Evolutionary conservation across 1,140 invertebrate species (phyloP).

Genomic region (Drosophila miranda): DNA sequence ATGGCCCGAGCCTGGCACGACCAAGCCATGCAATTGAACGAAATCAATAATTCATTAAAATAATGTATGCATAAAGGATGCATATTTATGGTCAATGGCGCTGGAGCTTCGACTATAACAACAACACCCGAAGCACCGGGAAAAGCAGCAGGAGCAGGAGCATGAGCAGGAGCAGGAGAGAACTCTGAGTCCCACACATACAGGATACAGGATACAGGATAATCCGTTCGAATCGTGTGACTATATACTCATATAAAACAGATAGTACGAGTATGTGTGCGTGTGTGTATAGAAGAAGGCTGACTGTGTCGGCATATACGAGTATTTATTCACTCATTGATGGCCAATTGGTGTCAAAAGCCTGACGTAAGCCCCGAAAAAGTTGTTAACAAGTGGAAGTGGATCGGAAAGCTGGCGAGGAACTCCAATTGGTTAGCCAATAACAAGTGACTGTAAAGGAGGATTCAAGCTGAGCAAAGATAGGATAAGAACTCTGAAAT

Average conservation of each 20-base stretch:
- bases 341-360: conserved; percentile 43
- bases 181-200: neutral
- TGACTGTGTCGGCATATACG: conserved; percentile 9
- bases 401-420: conserved; percentile 2
- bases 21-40: conserved; percentile 46
- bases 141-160: conserved; percentile 1
- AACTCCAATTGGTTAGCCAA: conserved; percentile 20
- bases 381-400: conserved; percentile 55
- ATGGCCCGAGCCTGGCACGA: neutral
- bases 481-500: conserved; percentile 16
- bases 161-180: neutral
- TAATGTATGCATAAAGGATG: conserved; percentile 76
- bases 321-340: conserved; percentile 27
- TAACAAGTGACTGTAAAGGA: conserved; percentile 31
- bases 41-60: conserved; percentile 79
- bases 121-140: conserved; percentile 16
- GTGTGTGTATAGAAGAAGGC: neutral
- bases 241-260: conserved; percentile 3
- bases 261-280: neutral
- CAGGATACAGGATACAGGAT: conserved; percentile 36
- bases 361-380: conserved; percentile 43
- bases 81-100: conserved; percentile 64
- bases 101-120: conserved; percentile 20
- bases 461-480: neutral
- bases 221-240: conserved; percentile 55